Base-by-base conservation (phyloP, 2,113 vertebrate species). In the Globicephala melas region DNA sequence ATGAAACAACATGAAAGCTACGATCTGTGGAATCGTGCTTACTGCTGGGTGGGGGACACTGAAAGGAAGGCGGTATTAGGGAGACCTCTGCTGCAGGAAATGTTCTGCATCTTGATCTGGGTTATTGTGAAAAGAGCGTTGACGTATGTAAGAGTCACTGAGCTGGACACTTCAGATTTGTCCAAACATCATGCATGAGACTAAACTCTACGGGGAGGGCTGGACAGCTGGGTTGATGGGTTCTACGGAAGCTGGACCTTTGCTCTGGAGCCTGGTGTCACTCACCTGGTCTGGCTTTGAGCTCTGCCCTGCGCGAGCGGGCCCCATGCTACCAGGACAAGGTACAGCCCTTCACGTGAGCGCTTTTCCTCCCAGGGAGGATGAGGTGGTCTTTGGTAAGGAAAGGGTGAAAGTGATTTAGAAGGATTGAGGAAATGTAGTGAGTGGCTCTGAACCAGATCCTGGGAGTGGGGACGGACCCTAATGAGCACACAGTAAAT, bases 211-310 rank as follows among this genome's bases (percentile, higher is more conserved):
- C 6, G 13, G 28, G 5, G 21, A 53, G 25, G 28, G 17, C 11
- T 15, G 11, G 5, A 20, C 17, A 15, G 6, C 13, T 6, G 1
- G 13, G 20, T 13, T 3, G 18, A 28, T 23, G 28, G 36, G 12
- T n/a, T 71, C 26, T 0, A 0, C 20, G 8, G 36, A 47, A 31
- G 23, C 6, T 3, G 25, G 33, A 13, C 15, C 25, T 28, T 15
- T 11, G 21, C 9, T 31, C 38, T 31, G 3, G 2, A n/a, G n/a
- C 25, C 68, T 17, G 0, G 21, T 0, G 4, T 41, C 13, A 25
- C 53, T 9, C 3, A 2, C 38, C 55, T 31, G 55, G 20, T 15
- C 7, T 8, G 28, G 33, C 47, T 11, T 10, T 18, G 21, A 5
- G 12, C 12, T 58, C 36, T 41, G 44, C 0, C 5, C 6, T 41